Evolutionary conservation across 2,113 vertebrate genomes (phyloP).

Genomic region (Sceloporus tristichus): DNA sequence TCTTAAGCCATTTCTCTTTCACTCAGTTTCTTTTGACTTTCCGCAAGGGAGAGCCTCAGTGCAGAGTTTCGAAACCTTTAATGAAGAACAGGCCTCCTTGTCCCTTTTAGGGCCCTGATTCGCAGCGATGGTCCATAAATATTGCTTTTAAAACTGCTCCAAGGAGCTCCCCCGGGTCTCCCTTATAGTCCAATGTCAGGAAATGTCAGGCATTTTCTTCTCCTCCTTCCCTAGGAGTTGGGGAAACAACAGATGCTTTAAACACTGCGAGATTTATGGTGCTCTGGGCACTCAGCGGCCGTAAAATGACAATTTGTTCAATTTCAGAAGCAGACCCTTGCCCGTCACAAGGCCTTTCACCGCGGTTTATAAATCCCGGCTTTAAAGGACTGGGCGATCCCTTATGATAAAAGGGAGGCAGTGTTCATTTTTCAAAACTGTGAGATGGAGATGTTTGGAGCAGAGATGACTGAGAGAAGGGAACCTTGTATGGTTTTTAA

Average conservation of each 20-base stretch:
- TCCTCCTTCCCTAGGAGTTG: conserved; percentile 44
- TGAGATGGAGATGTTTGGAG: not conserved
- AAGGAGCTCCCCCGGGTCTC: conserved; percentile 54
- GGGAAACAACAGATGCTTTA: conserved; percentile 64
- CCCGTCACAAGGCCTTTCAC: conserved; percentile 67
- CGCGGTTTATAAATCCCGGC: conserved; percentile 54
- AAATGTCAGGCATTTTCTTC: conserved; percentile 65
- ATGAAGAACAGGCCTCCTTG: conserved; percentile 71
- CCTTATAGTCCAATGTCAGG: conserved; percentile 53
- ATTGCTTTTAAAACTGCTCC: conserved; percentile 69
- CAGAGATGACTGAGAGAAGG: not conserved
- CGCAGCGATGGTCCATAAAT: conserved; percentile 74
- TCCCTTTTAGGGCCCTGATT: conserved; percentile 69
- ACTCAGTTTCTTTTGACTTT: conserved; percentile 68
- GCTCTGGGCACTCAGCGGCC: conserved; percentile 42
- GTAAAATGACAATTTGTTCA: conserved; percentile 71
- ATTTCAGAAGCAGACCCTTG: conserved; percentile 69
- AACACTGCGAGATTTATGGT: conserved; percentile 59
- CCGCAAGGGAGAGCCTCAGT: conserved; percentile 64
- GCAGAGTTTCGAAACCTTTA: conserved; percentile 66
- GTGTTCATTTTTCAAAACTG: not conserved
- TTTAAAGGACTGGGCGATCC: not conserved
- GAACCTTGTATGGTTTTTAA: too few species aligned
- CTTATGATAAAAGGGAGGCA: conserved; percentile 35
- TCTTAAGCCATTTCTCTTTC: conserved; percentile 68